Evolutionary conservation across 2,888 invertebrate species (phyloP).

Genomic region (Sphaeridia pumilis): DNA sequence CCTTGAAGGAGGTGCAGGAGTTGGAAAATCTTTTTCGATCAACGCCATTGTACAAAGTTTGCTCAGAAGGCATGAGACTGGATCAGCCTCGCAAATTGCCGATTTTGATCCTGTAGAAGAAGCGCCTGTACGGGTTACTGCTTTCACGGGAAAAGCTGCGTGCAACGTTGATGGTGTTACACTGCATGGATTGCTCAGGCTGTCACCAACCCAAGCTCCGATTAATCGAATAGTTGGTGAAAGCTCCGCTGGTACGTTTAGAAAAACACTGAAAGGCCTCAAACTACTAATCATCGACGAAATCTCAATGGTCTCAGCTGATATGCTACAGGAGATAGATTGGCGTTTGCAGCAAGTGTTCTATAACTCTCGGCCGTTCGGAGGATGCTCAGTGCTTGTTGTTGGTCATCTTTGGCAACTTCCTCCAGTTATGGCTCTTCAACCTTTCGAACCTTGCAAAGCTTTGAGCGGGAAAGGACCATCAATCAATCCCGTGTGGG

Average conservation of each 20-base stretch:
- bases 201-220: constrained; percentile 15
- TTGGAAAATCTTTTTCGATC: too few species aligned
- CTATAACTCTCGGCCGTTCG: neutral
- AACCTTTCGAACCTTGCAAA: constrained; percentile 10
- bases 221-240: neutral
- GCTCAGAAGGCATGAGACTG: too few species aligned
- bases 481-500: constrained; percentile 16
- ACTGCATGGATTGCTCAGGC: constrained; percentile 31
- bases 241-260: neutral
- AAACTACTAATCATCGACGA: constrained; percentile 24
- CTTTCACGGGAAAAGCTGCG: constrained; percentile 36
- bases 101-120: too few species aligned
- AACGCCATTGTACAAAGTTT: too few species aligned
- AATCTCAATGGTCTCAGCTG: constrained; percentile 17
- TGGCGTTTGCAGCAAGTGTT: constrained; percentile 16
- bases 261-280: neutral
- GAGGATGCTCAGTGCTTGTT: constrained; percentile 9
- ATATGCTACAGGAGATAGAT: constrained; percentile 11
- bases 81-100: too few species aligned
- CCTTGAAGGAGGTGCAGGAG: too few species aligned
- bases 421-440: constrained; percentile 20
- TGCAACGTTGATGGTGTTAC: constrained; percentile 35
- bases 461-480: neutral
- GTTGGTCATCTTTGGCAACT: constrained; percentile 22
- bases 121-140: too few species aligned